These are phyloP conservation scores for Hylyphantes graminicola DNA, from an alignment of 1,140 invertebrate genomes.

Conservation along the genomic window DNA sequence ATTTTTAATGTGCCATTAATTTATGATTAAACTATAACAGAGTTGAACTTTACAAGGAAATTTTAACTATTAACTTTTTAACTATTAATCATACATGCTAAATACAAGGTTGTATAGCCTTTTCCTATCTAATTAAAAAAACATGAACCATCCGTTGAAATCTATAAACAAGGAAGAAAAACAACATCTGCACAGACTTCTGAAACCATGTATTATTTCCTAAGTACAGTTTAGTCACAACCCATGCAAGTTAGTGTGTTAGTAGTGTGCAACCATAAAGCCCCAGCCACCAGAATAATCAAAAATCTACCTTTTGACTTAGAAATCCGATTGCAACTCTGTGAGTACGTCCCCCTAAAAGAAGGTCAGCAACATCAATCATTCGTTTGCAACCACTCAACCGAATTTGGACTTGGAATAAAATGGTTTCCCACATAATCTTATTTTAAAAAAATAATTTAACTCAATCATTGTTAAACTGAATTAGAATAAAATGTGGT, in stretches of 20 bases:
- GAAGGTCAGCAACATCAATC: background rate
- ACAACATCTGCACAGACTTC: background rate
- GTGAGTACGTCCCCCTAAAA: constrained; percentile 57
- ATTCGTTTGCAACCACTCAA: background rate
- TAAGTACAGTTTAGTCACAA: background rate
- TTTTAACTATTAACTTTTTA: no score
- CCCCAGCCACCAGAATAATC: constrained; percentile 20
- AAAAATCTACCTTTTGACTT: constrained; percentile 32
- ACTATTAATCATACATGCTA: background rate
- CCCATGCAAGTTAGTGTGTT: background rate
- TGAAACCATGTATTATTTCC: background rate
- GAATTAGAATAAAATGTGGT: no score
- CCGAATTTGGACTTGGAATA: background rate
- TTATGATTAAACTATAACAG: no score
- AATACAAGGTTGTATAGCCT: background rate
- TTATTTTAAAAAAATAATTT: no score
- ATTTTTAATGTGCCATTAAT: no score
- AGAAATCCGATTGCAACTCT: constrained; percentile 58
- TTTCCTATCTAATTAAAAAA: background rate
- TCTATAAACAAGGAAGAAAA: background rate
- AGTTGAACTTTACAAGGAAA: no score
- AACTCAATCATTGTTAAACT: no score
- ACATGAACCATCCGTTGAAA: background rate
- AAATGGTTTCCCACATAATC: background rate
- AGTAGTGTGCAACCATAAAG: constrained; percentile 5